A percentile compares a stretch with the other conserved stretches of the same genome.
Evolutionary conservation across 2,888 invertebrate species (phyloP).

Genomic region (Cylloceria caligata): DNA sequence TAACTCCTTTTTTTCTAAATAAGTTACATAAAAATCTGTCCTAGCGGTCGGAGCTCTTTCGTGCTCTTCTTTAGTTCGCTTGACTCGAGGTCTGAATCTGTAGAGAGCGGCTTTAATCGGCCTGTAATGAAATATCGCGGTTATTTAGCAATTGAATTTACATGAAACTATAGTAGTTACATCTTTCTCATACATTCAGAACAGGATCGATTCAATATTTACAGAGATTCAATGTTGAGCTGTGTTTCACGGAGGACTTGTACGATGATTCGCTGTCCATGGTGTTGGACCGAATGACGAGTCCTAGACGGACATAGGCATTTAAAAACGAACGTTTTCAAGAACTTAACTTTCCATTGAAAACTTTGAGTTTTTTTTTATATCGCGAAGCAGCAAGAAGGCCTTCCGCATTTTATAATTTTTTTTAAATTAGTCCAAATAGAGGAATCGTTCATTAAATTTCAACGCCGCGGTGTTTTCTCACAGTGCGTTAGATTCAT

Average conservation of each 20-base stretch:
- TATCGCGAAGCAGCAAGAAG: constrained; percentile 38
- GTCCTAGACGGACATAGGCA: constrained; percentile 60
- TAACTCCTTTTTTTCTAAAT: neutral
- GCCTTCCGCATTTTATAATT: constrained; percentile 11
- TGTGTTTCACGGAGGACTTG: constrained; percentile 63
- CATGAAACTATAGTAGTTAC: neutral
- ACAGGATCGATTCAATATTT: constrained; percentile 60
- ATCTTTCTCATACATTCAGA: constrained; percentile 10
- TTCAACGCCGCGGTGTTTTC: neutral
- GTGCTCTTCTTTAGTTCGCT: constrained; percentile 50
- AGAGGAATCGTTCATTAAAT: neutral
- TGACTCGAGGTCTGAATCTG: constrained; percentile 62
- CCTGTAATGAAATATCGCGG: constrained; percentile 64
- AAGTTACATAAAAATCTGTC: constrained; percentile 15
- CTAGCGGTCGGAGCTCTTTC: no score
- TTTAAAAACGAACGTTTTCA: constrained; percentile 44
- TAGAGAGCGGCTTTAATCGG: constrained; percentile 66
- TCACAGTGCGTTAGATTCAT: neutral
- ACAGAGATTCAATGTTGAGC: constrained; percentile 68
- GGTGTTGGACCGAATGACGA: constrained; percentile 66
- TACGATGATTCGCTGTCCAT: constrained; percentile 67
- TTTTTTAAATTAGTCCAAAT: neutral
- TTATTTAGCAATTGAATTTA: constrained; percentile 5
- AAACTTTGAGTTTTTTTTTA: constrained; percentile 4
- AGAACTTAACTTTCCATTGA: neutral